phyloP scores from a whole-genome alignment of 1,140 invertebrate genomes.

The Tetramorium alpestre region DNA sequence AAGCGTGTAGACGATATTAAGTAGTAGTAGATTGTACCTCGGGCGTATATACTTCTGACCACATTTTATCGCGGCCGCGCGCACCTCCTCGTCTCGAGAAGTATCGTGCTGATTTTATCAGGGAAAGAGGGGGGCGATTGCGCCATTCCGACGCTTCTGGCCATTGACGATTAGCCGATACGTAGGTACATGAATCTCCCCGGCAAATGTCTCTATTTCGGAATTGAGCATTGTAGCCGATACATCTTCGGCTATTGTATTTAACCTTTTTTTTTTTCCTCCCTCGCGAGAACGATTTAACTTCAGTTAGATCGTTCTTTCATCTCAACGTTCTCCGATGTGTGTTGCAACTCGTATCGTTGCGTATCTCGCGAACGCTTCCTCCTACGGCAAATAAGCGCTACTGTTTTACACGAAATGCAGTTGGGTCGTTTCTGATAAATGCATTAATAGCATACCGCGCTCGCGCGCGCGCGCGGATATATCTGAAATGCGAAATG shows the following conservation, averaged over 20 bases:
- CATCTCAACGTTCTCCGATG: background rate
- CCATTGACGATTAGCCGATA: conserved; percentile 66
- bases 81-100: conserved; percentile 46
- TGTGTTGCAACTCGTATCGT: background rate
- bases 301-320: background rate
- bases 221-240: too few species aligned
- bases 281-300: background rate
- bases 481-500: conserved; percentile 7
- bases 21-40: conserved; percentile 61
- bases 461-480: background rate
- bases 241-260: background rate
- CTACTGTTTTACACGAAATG: background rate
- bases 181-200: conserved; percentile 24
- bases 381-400: background rate
- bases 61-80: conserved; percentile 34
- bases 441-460: conserved; percentile 27
- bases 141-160: conserved; percentile 44
- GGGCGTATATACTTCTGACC: conserved; percentile 38
- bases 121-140: conserved; percentile 31
- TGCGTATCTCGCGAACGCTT: background rate
- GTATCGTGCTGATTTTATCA: conserved; percentile 60
- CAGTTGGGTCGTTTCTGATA: background rate
- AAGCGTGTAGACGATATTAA: conserved; percentile 53
- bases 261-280: background rate
- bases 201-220: conserved; percentile 50